Conservation (phyloP, 2,113 vertebrate species). For the Pimephales promelas region DNA sequence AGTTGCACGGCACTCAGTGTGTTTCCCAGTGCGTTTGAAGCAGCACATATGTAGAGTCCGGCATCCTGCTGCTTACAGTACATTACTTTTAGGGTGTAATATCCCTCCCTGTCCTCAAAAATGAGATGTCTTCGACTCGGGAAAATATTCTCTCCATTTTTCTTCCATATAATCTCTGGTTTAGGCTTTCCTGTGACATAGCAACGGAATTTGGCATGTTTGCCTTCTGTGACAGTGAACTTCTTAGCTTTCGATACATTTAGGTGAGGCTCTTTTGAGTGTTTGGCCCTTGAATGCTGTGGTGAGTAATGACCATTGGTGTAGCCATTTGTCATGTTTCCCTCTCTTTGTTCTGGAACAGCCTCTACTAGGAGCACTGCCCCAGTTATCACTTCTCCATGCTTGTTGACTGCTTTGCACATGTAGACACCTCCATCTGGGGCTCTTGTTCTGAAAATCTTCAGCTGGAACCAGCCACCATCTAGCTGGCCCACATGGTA, state of each 20-base stretch:
- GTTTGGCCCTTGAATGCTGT: conserved; percentile 47
- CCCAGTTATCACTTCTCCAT: conserved; percentile 80
- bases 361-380: conserved; percentile 87
- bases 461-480: conserved; percentile 83
- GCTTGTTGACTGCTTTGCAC: conserved; percentile 82
- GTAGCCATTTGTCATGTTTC: conserved; percentile 50
- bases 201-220: conserved; percentile 96
- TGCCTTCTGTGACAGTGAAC: conserved; percentile 87
- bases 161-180: conserved; percentile 94
- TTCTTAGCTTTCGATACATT: conserved; percentile 78
- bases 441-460: conserved; percentile 77
- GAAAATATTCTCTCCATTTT: conserved; percentile 79
- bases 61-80: conserved; percentile 90
- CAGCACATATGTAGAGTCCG: conserved; percentile 90
- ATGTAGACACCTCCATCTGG: conserved; percentile 90
- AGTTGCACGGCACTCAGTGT: conserved; percentile 92
- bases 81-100: conserved; percentile 94
- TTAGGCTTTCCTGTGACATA: conserved; percentile 94
- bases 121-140: conserved; percentile 84
- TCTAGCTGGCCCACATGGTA: conserved; percentile 75
- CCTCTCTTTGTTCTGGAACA: conserved; percentile 56
- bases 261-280: conserved; percentile 54
- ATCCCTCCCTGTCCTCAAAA: conserved; percentile 93
- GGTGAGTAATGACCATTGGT: conserved; percentile 60
- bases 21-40: conserved; percentile 89